Base-by-base conservation (phyloP, 2,888 invertebrate genomes). In the Dendrolimus pini region DNA sequence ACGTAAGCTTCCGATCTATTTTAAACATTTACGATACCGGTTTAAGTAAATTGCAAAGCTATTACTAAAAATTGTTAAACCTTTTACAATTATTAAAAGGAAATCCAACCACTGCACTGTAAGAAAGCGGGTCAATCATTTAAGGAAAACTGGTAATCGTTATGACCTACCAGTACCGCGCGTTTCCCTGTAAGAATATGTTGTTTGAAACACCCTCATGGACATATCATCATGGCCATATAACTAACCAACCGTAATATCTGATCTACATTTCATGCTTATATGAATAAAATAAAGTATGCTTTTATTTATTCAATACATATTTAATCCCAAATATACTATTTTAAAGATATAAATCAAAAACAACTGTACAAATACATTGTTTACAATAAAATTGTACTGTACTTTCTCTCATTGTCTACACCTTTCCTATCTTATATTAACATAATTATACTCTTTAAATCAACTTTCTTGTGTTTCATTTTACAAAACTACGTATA, bases 181-280 rank as follows among this genome's bases (percentile, higher is more conserved):
- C 47, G 12, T 47, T 47, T 47, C 47, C 47, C 47, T 52, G 42
- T 59, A 59, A 55, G 53, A 58, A 62, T 59, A 55, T 59, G 57
- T 57, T 55, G 52, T 63, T 63, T 67, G 58, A 62, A 61, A 67
- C 65, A 64, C 59, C 63, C 58, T 57, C 54, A 60, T 56, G 59
- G 56, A 60, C 56, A 61, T 62, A 65, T 30, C 47, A 47, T 10
- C 12, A 47, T 47, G 6, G 47, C 9, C 10, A 12, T 12, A 47
- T 10, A 62, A 65, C 62, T 68, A 80, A 65, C 78, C 72, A 72
- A 80, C 77, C 82, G 72, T 82, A 72, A 65, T 72, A 67, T 65
- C 63, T 81, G 85, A 65, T 68, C 83, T 75, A 83, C 72, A 80
- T 85, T 82, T 83, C 77, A 81, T 77, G 81, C 78, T 58, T 60